Percentiles rank a stretch among this genome's conserved stretches.
These are phyloP conservation scores for Madoqua kirkii DNA, from an alignment of 2,113 vertebrate species.

Conservation along the genomic window DNA sequence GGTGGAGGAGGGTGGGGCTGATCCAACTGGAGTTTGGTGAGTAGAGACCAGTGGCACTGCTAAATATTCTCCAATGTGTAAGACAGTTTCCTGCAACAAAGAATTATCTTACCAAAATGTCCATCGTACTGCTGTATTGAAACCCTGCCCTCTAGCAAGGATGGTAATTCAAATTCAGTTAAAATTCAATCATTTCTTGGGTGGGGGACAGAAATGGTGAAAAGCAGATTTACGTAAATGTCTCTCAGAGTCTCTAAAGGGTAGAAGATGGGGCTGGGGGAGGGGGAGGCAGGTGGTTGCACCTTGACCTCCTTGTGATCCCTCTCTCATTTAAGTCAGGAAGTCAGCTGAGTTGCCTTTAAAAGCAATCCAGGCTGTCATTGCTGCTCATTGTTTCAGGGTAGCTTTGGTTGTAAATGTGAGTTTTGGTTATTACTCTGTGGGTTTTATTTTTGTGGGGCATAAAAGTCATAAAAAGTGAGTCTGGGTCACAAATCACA, in stretches of 20 bases:
- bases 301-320: not conserved
- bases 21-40: not conserved
- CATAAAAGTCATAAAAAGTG: slow-evolving; percentile 2
- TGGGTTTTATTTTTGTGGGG: not conserved
- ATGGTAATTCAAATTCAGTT: not conserved
- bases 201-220: not conserved
- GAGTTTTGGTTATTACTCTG: not conserved
- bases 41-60: not conserved
- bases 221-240: not conserved
- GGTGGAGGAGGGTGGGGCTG: not conserved
- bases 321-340: not conserved
- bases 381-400: not conserved
- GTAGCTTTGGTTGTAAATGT: not conserved
- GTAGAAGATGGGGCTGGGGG: no score
- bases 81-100: not conserved
- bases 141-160: not conserved
- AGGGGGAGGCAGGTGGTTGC: not conserved
- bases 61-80: not conserved
- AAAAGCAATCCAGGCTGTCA: not conserved
- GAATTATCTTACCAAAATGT: not conserved
- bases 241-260: not conserved
- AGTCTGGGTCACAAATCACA: not conserved
- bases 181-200: not conserved
- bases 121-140: not conserved
- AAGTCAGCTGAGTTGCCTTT: not conserved